Base-by-base conservation (phyloP, 2,888 invertebrate genomes). In the Nomada ruficornis region DNA sequence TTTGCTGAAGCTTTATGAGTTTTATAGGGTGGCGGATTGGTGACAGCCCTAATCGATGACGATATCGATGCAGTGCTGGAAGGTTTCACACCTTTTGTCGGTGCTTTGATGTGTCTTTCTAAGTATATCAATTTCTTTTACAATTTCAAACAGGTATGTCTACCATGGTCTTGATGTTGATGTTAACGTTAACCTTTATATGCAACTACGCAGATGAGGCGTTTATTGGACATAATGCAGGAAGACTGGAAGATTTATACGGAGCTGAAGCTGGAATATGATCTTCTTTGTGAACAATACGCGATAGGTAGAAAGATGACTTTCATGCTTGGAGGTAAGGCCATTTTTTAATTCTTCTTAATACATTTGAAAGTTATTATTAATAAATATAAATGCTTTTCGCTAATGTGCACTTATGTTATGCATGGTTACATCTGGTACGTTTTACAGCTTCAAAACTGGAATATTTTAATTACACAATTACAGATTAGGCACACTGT, bases 81-180 rank as follows among this genome's bases (percentile, higher is more conserved):
- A 54, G 36, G 76, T 50, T 74, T 83, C 11, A 67, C 86, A 9
- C 80, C 86, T 9, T 59, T 80, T 0, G 59, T 78, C 9, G 86
- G 88, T 55, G 86, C 86, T 42, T 47, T 63, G 10, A 83, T 86
- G 81, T 88, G 88, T 18, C 15, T 88, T 0, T 18, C 47, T 23
- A 88, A 86, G 69, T 80, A 74, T 55, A 52, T 82, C 55, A 88
- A 88, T 73, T 86, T 72, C 42, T 50, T 67, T 13, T 83, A 78
- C 55, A 80, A 88, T 70, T 54, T 55, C 29, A 42, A 63, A 0
- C 68, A 86, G 81, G 88, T 88, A 78, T 9, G 71, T 68, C n/a
- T 18, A 0, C 23, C 18, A 11, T 4, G 2, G 2, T 63, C 36
- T 23, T 50, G 9, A 7, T 0, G 13, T 4, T 4, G 3, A 9